phyloP scores from a whole-genome alignment of 2,113 vertebrate genomes.

The Orcinus orca region DNA sequence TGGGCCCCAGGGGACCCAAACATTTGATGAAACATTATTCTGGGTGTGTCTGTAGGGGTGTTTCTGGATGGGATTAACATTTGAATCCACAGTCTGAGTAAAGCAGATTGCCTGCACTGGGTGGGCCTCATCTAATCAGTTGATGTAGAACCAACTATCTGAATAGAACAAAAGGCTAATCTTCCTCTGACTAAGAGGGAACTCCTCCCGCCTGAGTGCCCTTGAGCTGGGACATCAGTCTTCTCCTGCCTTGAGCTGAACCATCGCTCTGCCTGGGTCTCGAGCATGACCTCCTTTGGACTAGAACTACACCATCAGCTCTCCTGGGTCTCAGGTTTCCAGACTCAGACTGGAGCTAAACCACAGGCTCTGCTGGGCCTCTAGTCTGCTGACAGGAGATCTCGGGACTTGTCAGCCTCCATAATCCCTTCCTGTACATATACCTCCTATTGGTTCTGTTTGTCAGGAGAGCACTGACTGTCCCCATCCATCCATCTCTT shows the following conservation, averaged over 20 bases:
- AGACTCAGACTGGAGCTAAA: neutral
- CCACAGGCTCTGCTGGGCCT: neutral
- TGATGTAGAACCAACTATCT: neutral
- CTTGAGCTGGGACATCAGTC: neutral
- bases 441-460: fast-evolving
- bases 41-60: too few species aligned
- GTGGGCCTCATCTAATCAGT: neutral
- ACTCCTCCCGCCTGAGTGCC: neutral
- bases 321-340: neutral
- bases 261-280: neutral
- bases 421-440: fast-evolving
- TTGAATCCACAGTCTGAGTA: neutral
- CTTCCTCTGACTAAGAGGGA: neutral
- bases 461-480: neutral
- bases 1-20: too few species aligned
- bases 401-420: neutral
- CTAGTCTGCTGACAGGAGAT: fast-evolving
- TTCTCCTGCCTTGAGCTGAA: neutral
- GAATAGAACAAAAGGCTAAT: too few species aligned
- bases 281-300: neutral
- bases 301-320: fast-evolving
- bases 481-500: too few species aligned
- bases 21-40: neutral
- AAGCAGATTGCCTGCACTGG: neutral
- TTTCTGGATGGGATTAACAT: neutral